Evolutionary conservation across 2,113 vertebrate genomes (phyloP).

Genomic region (Dipodomys ordii): DNA sequence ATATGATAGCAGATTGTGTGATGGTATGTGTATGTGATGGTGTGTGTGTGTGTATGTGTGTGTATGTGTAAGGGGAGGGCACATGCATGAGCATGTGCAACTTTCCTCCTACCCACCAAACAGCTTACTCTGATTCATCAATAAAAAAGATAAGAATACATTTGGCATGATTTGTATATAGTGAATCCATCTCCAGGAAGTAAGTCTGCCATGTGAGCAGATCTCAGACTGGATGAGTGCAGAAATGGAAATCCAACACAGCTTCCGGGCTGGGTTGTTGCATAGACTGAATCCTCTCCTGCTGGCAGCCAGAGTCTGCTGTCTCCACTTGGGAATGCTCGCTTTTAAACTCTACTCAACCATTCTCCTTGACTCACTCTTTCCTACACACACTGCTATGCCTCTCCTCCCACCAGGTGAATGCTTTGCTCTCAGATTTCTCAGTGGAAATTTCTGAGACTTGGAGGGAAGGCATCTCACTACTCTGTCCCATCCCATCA

Average conservation of each 20-base stretch:
- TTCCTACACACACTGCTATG: not conserved
- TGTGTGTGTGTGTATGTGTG: too few relatives aligned
- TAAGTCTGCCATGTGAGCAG: not conserved
- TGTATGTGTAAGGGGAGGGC: too few relatives aligned
- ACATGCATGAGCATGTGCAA: too few relatives aligned
- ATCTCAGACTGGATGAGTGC: not conserved
- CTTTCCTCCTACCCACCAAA: too few relatives aligned
- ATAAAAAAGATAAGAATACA: too few relatives aligned
- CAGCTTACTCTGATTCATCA: too few relatives aligned
- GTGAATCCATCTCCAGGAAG: not conserved
- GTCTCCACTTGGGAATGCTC: not conserved
- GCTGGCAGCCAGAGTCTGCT: not conserved
- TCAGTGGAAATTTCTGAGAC: not conserved
- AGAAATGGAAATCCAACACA: not conserved
- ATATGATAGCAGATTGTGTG: not conserved
- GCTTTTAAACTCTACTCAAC: not conserved
- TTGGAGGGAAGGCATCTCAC: not conserved
- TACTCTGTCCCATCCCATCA: not conserved
- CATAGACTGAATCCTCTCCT: not conserved
- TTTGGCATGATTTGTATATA: too few relatives aligned
- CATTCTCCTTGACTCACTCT: not conserved
- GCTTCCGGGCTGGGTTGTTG: not conserved
- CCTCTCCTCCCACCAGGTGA: not conserved
- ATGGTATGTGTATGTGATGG: too few relatives aligned
- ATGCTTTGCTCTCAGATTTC: not conserved